Conservation (phyloP, 1,140 invertebrate genomes). For the Orussus abietinus region DNA sequence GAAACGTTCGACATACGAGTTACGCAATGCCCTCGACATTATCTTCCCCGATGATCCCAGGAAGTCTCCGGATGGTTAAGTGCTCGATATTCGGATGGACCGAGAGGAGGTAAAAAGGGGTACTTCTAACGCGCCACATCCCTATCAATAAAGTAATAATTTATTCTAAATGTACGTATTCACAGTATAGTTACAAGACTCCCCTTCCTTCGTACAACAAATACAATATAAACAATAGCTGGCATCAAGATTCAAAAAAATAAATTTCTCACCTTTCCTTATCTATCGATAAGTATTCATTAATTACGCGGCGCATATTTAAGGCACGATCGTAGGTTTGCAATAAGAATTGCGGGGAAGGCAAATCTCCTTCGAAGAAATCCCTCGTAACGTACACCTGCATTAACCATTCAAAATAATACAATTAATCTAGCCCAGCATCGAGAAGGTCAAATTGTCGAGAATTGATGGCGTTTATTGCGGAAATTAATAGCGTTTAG, state of each 20-base stretch:
- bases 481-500: neutral
- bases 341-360: constrained; percentile 12
- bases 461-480: no score
- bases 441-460: constrained; percentile 9
- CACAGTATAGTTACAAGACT: constrained; percentile 24
- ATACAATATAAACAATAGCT: neutral
- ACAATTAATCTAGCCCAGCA: constrained; percentile 3
- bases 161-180: constrained; percentile 22
- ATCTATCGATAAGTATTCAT: constrained; percentile 12
- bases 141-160: no score
- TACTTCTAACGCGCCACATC: no score
- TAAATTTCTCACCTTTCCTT: constrained; percentile 12
- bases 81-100: no score
- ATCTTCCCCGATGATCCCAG: no score
- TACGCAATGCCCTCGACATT: no score
- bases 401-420: constrained; percentile 9
- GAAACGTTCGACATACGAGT: constrained; percentile 26
- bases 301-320: constrained; percentile 19
- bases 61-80: no score
- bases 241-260: constrained; percentile 14
- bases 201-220: constrained; percentile 10
- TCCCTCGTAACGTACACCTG: constrained; percentile 9
- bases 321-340: constrained; percentile 14
- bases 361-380: constrained; percentile 8
- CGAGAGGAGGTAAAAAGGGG: no score